Base-by-base conservation (phyloP, 2,113 vertebrate genomes). In the Pyrgilauda ruficollis region DNA sequence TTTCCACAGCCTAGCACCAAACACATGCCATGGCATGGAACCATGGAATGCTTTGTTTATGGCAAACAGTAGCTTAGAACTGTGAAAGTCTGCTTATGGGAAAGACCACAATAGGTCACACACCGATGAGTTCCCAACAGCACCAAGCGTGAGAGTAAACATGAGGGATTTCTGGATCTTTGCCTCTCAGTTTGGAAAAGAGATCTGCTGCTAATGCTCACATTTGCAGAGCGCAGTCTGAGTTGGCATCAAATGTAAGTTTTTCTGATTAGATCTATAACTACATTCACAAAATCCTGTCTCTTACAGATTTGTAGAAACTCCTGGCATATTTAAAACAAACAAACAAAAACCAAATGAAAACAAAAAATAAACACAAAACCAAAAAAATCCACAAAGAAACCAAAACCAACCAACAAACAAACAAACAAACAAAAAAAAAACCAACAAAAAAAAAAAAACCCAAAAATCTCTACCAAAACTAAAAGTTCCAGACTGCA, bases 141-240 rank as follows among this genome's bases (percentile, higher is more conserved):
- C 22, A 26, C 18, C 23, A 11, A 28, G 39, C 35, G 37, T 3
- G 19, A 72, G 6, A 61, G 5, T 6, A 18, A 56, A 28, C 9
- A 11, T 19, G 13, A 5, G 4, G 5, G 41, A 61, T n/a, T 52
- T 69, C 58, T 43, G 14, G 64, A 18, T 49, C 92, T 64, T 41
- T 81, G n/a, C 24, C 62, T 35, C 28, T 74, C 6, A 15, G 53
- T 13, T 53, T 33, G 47, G 33, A 28, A 63, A 70, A 61, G 18
- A 76, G 22, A 63, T 17, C 66, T 81, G 20, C 64, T 81, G 35
- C 24, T 56, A 5, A 8, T 44, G 13, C 35, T 70, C 47, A 27
- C 18, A 11, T 35, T 33, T 55, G 33, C 35, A 88, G 31, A 84
- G 23, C 0, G 0, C 0, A 3, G 9, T 41, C 46, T 7, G 14